Conservation (phyloP, 1,140 invertebrate genomes). For the Babylonia areolata region DNA sequence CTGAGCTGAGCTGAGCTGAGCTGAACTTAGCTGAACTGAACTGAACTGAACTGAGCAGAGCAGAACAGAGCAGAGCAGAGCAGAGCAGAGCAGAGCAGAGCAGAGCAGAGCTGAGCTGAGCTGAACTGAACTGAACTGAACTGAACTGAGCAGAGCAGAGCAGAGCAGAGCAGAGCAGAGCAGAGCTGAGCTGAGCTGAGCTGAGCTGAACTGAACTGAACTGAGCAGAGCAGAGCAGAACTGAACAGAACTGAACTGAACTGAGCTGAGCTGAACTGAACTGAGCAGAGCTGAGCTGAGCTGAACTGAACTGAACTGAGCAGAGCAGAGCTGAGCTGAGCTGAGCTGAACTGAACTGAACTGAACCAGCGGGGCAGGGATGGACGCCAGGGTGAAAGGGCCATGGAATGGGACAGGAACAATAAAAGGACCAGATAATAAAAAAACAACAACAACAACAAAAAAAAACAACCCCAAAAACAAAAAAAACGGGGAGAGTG, state of each 20-base stretch:
- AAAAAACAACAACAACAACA: too few relatives aligned
- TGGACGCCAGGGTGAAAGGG: too few relatives aligned
- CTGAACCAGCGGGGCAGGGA: too few relatives aligned
- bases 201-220: constrained; percentile 14
- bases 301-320: constrained; percentile 7
- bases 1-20: too few relatives aligned
- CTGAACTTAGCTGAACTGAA: neutral
- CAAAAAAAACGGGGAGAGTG: too few relatives aligned
- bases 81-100: neutral
- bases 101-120: neutral
- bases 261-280: constrained; percentile 13
- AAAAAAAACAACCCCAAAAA: too few relatives aligned
- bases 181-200: constrained; percentile 19
- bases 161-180: neutral
- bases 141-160: neutral
- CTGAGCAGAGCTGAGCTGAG: constrained; percentile 16
- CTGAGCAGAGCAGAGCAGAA: constrained; percentile 18
- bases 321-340: constrained; percentile 20
- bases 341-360: constrained; percentile 23
- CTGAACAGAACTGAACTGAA: constrained; percentile 21
- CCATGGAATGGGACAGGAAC: too few relatives aligned
- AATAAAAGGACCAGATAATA: too few relatives aligned
- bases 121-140: constrained; percentile 21
- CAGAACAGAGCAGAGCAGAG: neutral
- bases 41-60: neutral